These are phyloP conservation scores for Papilio elwesi DNA, from an alignment of 2,888 invertebrate species.

Conservation along the genomic window DNA sequence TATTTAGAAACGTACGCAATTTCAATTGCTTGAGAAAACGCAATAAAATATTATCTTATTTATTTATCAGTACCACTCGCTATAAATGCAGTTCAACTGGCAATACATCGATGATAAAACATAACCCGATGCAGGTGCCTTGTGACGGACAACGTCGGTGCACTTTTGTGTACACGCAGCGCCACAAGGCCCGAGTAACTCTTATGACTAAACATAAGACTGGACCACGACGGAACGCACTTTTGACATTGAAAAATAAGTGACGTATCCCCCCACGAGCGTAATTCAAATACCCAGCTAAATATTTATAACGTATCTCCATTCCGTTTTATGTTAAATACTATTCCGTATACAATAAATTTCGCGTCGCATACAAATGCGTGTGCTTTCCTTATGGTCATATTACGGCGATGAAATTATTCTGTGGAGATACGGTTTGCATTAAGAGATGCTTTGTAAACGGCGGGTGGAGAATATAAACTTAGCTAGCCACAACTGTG, in stretches of 20 bases:
- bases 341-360: constrained; percentile 55
- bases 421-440: constrained; percentile 20
- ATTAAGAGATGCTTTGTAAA: constrained; percentile 18
- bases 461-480: constrained; percentile 6
- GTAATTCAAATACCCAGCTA: constrained; percentile 64
- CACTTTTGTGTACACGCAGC: constrained; percentile 27
- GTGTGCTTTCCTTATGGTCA: constrained; percentile 33
- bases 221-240: constrained; percentile 52
- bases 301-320: constrained; percentile 65
- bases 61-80: background rate
- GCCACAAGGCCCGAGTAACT: constrained; percentile 40
- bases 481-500: constrained; percentile 9
- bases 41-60: background rate
- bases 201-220: constrained; percentile 50
- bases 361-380: constrained; percentile 47
- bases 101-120: constrained; percentile 13
- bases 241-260: constrained; percentile 71
- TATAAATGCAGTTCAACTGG: background rate
- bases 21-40: background rate
- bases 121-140: background rate
- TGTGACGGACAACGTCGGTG: background rate
- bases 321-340: constrained; percentile 55
- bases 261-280: constrained; percentile 58
- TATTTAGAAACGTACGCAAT: background rate
- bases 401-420: constrained; percentile 27